Conservation (phyloP, 53 echinoderm and acorn worm genomes). For the Zoroaster sp. region DNA sequence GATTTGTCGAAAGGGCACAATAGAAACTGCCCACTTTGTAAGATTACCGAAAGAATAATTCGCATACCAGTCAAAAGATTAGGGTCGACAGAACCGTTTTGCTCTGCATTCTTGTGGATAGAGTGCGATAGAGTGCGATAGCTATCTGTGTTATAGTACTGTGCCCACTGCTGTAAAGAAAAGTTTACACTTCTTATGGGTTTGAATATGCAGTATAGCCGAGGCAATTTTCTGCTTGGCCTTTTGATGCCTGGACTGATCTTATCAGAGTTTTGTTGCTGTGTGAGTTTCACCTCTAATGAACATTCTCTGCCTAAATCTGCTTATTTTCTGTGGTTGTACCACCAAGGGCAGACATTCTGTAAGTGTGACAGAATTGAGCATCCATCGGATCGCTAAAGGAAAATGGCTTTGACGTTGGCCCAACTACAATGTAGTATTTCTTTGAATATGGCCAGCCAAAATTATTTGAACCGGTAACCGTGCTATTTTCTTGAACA, state of each 20-base stretch:
- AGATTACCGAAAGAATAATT: constrained; percentile 28
- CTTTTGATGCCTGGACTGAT: background rate
- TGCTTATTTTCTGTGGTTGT: background rate
- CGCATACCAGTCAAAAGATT: constrained; percentile 34
- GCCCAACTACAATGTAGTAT: no score
- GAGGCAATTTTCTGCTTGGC: background rate
- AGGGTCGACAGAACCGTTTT: background rate
- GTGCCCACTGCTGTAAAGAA: background rate
- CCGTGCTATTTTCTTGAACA: no score
- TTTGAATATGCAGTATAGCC: background rate
- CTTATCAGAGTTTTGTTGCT: background rate
- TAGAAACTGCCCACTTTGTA: background rate
- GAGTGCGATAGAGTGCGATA: constrained; percentile 17
- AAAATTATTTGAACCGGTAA: no score
- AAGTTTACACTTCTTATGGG: background rate
- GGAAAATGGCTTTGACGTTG: background rate
- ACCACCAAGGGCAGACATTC: background rate
- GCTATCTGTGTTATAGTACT: background rate
- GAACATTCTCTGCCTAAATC: background rate
- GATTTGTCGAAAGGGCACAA: background rate
- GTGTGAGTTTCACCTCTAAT: constrained; percentile 6
- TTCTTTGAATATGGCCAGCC: no score
- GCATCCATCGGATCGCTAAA: background rate
- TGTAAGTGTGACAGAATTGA: background rate
- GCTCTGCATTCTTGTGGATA: background rate